These are phyloP conservation scores for Metridium senile DNA, from an alignment of 92 coral and sea anemone genomes.

Conservation along the genomic window DNA sequence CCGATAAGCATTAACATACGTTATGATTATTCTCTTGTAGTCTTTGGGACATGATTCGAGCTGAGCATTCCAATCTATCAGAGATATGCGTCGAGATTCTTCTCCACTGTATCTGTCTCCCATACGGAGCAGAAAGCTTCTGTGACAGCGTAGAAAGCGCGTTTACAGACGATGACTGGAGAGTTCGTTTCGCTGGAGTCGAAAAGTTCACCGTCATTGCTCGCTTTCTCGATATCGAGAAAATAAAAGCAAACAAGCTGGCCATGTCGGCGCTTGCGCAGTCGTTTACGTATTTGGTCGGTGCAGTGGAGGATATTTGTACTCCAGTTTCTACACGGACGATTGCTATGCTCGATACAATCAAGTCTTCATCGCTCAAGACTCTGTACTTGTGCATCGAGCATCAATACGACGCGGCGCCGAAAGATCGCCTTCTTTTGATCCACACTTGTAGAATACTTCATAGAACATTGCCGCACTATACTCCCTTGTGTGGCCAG, in stretches of 20 bases:
- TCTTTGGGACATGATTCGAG: slow-evolving; percentile 87
- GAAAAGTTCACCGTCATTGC: slow-evolving; percentile 90
- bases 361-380: slow-evolving; percentile 75
- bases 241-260: slow-evolving; percentile 77
- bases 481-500: slow-evolving; percentile 94
- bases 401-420: slow-evolving; percentile 91
- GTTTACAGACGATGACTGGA: slow-evolving; percentile 90
- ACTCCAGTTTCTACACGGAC: slow-evolving; percentile 91
- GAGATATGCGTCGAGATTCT: slow-evolving; percentile 84
- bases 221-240: slow-evolving; percentile 84
- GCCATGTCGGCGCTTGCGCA: slow-evolving; percentile 96
- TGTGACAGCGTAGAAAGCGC: slow-evolving; percentile 93
- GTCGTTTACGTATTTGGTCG: slow-evolving; percentile 90
- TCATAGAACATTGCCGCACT: slow-evolving; percentile 85
- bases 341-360: slow-evolving; percentile 83
- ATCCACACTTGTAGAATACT: slow-evolving; percentile 94
- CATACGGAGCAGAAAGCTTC: slow-evolving; percentile 92
- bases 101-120: slow-evolving; percentile 91
- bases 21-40: slow-evolving; percentile 31
- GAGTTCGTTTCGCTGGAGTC: slow-evolving; percentile 86
- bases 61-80: slow-evolving; percentile 91
- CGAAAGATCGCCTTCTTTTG: slow-evolving; percentile 84
- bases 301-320: slow-evolving; percentile 97
- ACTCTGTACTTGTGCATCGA: slow-evolving; percentile 86
- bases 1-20: too few species aligned